Conservation (phyloP, 2,888 invertebrate genomes). For the Amphipoea oculea region DNA sequence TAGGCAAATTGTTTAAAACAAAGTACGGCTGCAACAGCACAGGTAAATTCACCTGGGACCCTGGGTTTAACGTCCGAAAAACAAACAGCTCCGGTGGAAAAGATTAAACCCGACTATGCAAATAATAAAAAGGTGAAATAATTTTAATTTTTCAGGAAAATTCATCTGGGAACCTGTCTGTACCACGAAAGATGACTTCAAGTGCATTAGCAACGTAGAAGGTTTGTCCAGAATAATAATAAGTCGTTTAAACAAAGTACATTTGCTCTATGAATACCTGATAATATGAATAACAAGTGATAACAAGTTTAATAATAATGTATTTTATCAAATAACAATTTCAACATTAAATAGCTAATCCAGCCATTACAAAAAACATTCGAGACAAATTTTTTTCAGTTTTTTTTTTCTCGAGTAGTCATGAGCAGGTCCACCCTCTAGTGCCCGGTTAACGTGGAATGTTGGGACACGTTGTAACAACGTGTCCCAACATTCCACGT, state of each 20-base stretch:
- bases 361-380: too few relatives aligned
- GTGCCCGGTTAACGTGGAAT: too few relatives aligned
- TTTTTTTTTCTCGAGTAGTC: too few relatives aligned
- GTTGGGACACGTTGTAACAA: too few relatives aligned
- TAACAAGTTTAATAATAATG: background rate
- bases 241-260: slow-evolving; percentile 8
- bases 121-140: slow-evolving; percentile 6
- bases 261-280: background rate
- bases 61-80: slow-evolving; percentile 7
- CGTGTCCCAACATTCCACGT: too few relatives aligned
- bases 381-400: too few relatives aligned
- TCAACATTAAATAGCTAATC: too few relatives aligned
- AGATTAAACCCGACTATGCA: slow-evolving; percentile 3
- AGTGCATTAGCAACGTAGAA: slow-evolving; percentile 80
- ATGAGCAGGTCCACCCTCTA: too few relatives aligned
- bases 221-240: slow-evolving; percentile 60
- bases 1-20: background rate
- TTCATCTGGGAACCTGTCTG: slow-evolving; percentile 80
- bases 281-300: background rate
- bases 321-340: too few relatives aligned
- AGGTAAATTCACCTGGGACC: slow-evolving; percentile 1
- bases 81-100: background rate
- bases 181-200: slow-evolving; percentile 79
- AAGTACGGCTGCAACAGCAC: background rate
- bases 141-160: slow-evolving; percentile 76